A percentile compares a stretch with the other conserved stretches of the same genome.
These are phyloP conservation scores for Strix uralensis DNA, from an alignment of 2,113 vertebrate genomes.

Conservation along the genomic window DNA sequence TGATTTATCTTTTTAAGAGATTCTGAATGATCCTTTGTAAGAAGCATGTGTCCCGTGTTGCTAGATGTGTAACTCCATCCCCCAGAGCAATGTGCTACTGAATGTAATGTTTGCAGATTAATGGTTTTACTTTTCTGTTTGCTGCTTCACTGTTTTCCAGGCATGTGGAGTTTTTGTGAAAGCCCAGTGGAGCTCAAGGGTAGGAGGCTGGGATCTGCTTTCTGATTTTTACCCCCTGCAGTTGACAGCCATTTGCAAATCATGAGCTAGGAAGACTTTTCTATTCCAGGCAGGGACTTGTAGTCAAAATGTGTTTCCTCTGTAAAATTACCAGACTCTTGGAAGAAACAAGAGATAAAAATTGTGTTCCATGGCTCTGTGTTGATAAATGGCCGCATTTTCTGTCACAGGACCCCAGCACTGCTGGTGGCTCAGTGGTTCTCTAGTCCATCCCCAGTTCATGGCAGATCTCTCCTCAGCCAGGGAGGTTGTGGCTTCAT, in stretches of 20 bases:
- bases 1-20: neutral
- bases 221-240: neutral
- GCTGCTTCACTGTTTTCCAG: neutral
- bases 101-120: neutral
- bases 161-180: neutral
- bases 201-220: neutral
- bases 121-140: neutral
- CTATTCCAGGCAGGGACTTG: neutral
- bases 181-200: neutral
- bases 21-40: neutral
- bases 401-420: neutral
- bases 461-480: neutral
- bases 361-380: neutral
- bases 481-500: neutral
- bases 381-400: neutral
- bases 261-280: neutral
- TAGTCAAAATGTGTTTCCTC: neutral
- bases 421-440: fast-evolving
- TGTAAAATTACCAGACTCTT: neutral
- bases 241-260: neutral
- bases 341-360: neutral
- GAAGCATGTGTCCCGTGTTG: neutral
- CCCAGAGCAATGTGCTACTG: neutral
- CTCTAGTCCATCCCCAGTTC: neutral
- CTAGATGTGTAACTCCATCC: neutral